These are phyloP conservation scores for Mesoclemmys tuberculata DNA, from an alignment of 2,113 vertebrate species.

Conservation along the genomic window DNA sequence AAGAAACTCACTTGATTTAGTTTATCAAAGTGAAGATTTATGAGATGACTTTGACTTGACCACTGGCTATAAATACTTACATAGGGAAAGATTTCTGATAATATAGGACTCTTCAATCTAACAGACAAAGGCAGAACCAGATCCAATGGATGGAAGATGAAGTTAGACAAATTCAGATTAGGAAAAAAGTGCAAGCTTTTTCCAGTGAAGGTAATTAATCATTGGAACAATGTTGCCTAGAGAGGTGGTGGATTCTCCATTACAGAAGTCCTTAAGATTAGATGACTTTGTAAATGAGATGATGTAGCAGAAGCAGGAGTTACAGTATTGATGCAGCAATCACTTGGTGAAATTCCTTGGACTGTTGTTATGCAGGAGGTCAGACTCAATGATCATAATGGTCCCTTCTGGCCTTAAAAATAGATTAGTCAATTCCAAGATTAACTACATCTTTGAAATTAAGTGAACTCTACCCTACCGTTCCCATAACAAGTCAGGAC, in stretches of 20 bases:
- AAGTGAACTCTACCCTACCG: background rate
- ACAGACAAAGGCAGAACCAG: background rate
- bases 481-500: background rate
- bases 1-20: rapidly evolving
- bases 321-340: rapidly evolving
- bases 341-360: rapidly evolving
- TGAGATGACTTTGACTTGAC: rapidly evolving
- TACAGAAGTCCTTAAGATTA: background rate
- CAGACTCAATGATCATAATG: too few relatives aligned
- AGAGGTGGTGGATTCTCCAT: background rate
- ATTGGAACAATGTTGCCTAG: rapidly evolving
- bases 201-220: background rate
- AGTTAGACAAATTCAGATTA: background rate
- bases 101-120: background rate
- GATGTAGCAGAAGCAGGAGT: background rate
- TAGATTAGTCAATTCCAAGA: background rate
- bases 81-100: background rate
- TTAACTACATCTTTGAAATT: background rate
- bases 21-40: rapidly evolving
- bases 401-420: background rate
- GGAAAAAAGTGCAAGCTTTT: background rate
- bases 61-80: rapidly evolving
- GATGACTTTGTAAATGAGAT: background rate
- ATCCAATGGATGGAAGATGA: background rate
- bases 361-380: too few relatives aligned